Evolutionary conservation across 2,113 vertebrate species (phyloP).

Genomic region (Hydrolagus affinis): DNA sequence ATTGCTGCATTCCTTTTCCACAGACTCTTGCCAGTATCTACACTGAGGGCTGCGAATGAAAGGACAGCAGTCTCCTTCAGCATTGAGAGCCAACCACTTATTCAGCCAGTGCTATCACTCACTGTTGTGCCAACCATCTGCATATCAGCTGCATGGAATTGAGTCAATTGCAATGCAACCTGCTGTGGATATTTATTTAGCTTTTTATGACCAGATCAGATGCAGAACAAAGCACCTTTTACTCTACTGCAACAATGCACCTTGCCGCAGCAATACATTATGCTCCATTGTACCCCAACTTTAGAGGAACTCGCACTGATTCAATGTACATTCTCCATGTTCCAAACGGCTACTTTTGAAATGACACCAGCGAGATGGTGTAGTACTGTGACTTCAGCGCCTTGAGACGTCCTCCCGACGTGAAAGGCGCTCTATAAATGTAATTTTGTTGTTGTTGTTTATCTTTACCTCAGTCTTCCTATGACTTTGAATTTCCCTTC

Average conservation of each 20-base stretch:
- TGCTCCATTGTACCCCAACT: no score
- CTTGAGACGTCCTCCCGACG: no score
- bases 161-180: background rate
- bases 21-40: background rate
- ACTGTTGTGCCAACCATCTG: constrained; percentile 3
- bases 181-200: background rate
- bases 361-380: background rate
- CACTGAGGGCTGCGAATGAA: background rate
- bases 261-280: background rate
- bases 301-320: background rate
- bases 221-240: background rate
- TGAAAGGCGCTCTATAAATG: no score
- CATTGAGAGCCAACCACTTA: background rate
- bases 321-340: background rate
- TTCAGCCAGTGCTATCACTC: background rate
- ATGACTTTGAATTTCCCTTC: background rate
- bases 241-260: background rate
- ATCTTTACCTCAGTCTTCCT: background rate
- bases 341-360: background rate
- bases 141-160: background rate
- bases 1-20: background rate
- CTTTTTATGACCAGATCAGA: background rate
- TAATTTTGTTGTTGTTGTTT: no score
- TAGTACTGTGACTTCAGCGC: no score
- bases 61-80: no score